A percentile compares a stretch with the other conserved stretches of the same genome.
Conservation (phyloP, 2,888 invertebrate species). For the Cerastis rubricosa region DNA sequence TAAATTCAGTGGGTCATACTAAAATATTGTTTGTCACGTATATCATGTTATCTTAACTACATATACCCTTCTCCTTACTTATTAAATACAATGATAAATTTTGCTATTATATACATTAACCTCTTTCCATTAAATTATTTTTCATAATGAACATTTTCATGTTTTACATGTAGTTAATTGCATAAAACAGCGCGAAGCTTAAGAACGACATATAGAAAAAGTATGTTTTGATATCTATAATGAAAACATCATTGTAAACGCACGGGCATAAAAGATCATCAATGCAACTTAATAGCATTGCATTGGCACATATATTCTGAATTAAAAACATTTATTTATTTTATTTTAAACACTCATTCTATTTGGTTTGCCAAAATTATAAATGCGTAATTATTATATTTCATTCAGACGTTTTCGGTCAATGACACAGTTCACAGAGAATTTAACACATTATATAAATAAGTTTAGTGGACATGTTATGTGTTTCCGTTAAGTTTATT, state of each 20-base stretch:
- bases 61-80: slow-evolving; percentile 66
- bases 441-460: slow-evolving; percentile 34
- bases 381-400: slow-evolving; percentile 40
- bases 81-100: slow-evolving; percentile 60
- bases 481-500: slow-evolving; percentile 60
- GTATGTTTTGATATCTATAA: slow-evolving; percentile 36
- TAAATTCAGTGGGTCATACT: slow-evolving; percentile 18
- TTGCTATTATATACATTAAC: slow-evolving; percentile 66
- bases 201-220: slow-evolving; percentile 55
- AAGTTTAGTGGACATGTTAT: slow-evolving; percentile 62
- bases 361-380: slow-evolving; percentile 47
- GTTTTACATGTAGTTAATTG: slow-evolving; percentile 61
- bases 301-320: slow-evolving; percentile 36
- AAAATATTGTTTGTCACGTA: slow-evolving; percentile 37
- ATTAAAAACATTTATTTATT: slow-evolving; percentile 55
- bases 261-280: slow-evolving; percentile 47
- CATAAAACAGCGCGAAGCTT: slow-evolving; percentile 52
- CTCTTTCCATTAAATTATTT: slow-evolving; percentile 48
- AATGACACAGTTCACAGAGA: slow-evolving; percentile 28
- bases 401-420: slow-evolving; percentile 29
- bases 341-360: slow-evolving; percentile 55
- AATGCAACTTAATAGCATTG: slow-evolving; percentile 57
- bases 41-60: slow-evolving; percentile 50
- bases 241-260: slow-evolving; percentile 49
- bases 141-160: slow-evolving; percentile 58